These are phyloP conservation scores for Ctenochaetus hawaiiensis DNA, from an alignment of 2,797 vertebrate genomes.

Conservation along the genomic window DNA sequence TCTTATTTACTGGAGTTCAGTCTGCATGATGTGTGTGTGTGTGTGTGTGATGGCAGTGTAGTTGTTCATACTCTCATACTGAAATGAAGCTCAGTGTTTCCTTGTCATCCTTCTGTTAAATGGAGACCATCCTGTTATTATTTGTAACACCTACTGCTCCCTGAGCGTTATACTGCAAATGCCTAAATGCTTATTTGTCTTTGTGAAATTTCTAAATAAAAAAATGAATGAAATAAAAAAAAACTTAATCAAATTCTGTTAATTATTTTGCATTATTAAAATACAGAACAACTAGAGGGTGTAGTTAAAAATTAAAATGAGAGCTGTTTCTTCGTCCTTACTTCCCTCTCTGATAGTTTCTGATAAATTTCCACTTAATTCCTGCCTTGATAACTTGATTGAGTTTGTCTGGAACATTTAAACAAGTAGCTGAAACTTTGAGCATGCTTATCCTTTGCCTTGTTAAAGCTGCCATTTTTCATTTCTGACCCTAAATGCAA, in stretches of 20 bases:
- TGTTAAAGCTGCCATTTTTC: slow-evolving; percentile 16
- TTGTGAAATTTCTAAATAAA: slow-evolving; percentile 10
- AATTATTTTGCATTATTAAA: slow-evolving; percentile 4
- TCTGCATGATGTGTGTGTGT: background rate
- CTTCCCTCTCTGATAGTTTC: slow-evolving; percentile 11
- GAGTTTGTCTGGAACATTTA: background rate
- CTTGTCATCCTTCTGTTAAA: background rate
- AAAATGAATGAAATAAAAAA: background rate
- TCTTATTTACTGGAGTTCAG: background rate
- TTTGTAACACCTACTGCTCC: background rate
- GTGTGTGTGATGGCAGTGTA: background rate
- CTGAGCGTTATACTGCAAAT: background rate
- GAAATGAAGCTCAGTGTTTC: background rate
- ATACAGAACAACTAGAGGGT: slow-evolving; percentile 16
- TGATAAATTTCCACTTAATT: slow-evolving; percentile 6
- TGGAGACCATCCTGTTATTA: background rate
- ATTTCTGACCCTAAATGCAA: slow-evolving; percentile 19
- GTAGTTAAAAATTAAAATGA: background rate
- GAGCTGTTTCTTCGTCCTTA: slow-evolving; percentile 1
- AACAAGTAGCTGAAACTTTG: slow-evolving; percentile 20
- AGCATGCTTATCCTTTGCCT: background rate
- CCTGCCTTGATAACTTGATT: slow-evolving; percentile 7
- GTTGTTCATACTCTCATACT: background rate
- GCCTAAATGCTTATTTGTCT: background rate
- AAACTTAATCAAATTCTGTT: background rate